Evolutionary conservation across 1,140 invertebrate species (phyloP), one percentile per base, ranked within the genome.

Genomic region (Aphaenogaster rudis): DNA sequence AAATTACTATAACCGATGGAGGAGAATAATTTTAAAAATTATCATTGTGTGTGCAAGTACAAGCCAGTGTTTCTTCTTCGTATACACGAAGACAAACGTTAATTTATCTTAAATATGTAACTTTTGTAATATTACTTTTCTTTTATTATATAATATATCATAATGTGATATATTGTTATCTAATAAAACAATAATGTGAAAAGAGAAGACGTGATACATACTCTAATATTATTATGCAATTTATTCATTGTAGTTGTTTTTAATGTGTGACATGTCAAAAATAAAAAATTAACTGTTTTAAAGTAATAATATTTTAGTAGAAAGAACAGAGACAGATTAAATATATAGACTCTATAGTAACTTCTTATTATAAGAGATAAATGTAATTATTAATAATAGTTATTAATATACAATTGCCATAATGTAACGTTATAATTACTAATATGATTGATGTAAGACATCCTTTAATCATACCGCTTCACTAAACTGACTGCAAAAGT

Each of bases 21-120:
- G 5, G 8, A 59, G 1, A 72, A 72, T 69, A 80, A 54, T 28
- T 48, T 33, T 9, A 82, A 69, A 54, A 39, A 54, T 28, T 52
- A 71, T 48, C 2, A 59, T 48, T 52, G 21, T 21, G 21, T 21
- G 21, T 21, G 7, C 28, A 72, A 54, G 39, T 2, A 48, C 5
- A 45, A 45, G 7, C 36, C 0, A 77, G 3, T 21, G n/a, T 42
- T 42, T 61, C n/a, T 21, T 57, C 7, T 61, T 15, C 4, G 1
- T 63, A 50, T 13, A 66, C 17, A 69, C 13, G 11, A 57, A 13
- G 6, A 11, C 21, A 63, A 57, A 39, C n/a, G 33, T 17, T n/a
- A 48, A 48, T 78, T 48, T 21, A 50, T 33, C n/a, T n/a, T 39
- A 54, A 54, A 54, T n/a, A 11, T n/a, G 8, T 42, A 11, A 42